Conservation (phyloP, 2,888 invertebrate genomes). For the Aporophyla nigra region DNA sequence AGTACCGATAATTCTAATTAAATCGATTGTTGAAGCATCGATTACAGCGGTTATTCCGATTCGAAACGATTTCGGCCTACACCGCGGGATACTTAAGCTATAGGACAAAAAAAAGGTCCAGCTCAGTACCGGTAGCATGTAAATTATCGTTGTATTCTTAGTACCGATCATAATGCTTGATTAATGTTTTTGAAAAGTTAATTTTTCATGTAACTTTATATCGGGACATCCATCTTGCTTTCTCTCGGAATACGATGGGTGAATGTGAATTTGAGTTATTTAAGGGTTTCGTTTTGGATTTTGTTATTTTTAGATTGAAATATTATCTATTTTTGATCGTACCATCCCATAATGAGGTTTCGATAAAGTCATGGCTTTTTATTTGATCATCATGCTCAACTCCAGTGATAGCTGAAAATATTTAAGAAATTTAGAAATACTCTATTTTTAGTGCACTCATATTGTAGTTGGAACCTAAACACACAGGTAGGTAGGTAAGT, state of each 20-base stretch:
- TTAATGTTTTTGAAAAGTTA: conserved; percentile 65
- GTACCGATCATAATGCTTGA: conserved; percentile 67
- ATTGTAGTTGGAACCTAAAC: neutral
- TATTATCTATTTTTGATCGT: neutral
- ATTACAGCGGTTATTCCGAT: conserved; percentile 81
- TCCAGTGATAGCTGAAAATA: neutral
- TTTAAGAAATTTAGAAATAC: neutral
- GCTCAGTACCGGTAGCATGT: conserved; percentile 81
- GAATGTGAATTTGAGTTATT: conserved; percentile 31
- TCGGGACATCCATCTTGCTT: conserved; percentile 59
- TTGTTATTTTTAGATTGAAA: neutral
- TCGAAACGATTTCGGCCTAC: conserved; percentile 82
- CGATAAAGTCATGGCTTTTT: neutral
- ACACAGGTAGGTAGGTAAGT: neutral
- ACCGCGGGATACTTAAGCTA: conserved; percentile 75
- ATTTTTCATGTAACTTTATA: conserved; percentile 66
- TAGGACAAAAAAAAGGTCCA: conserved; percentile 67
- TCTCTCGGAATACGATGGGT: conserved; percentile 48
- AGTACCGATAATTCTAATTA: conserved; percentile 88
- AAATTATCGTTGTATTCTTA: conserved; percentile 73
- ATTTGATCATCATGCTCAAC: neutral
- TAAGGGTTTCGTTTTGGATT: conserved; percentile 4
- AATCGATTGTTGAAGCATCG: conserved; percentile 89
- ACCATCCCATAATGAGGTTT: no score
- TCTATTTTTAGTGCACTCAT: neutral